Percentiles rank a stretch among this genome's conserved stretches.
These are phyloP conservation scores for Drosophila tani DNA, from an alignment of 1,140 invertebrate species.

Conservation along the genomic window DNA sequence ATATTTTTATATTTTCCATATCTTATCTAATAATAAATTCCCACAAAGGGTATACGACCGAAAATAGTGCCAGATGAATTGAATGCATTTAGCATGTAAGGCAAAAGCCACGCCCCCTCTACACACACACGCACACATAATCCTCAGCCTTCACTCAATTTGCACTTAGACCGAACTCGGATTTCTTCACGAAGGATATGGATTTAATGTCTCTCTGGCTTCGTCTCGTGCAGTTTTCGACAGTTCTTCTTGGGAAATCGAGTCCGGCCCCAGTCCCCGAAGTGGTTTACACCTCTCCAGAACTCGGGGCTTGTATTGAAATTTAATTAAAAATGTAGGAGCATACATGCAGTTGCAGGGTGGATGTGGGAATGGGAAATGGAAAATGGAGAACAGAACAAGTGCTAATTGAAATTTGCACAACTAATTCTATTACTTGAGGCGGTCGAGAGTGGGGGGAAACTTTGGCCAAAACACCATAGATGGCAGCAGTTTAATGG, in stretches of 20 bases:
- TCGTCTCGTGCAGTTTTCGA: not conserved
- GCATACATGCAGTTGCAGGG: conserved; percentile 38
- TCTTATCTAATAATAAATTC: not conserved
- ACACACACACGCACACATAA: not conserved
- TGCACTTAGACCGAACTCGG: conserved; percentile 15
- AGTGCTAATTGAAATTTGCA: conserved; percentile 52
- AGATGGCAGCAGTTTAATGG: conserved; percentile 1
- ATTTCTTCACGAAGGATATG: conserved; percentile 36
- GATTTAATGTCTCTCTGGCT: not conserved
- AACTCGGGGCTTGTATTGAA: conserved; percentile 32
- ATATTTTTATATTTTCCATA: not conserved
- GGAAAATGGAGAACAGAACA: conserved; percentile 16
- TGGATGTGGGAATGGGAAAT: conserved; percentile 15
- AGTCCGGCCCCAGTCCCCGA: conserved; percentile 29
- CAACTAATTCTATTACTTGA: conserved; percentile 19
- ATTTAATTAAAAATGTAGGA: conserved; percentile 64
- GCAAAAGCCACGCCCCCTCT: conserved; percentile 13
- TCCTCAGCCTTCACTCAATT: conserved; percentile 6
- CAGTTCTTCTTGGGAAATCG: conserved; percentile 21
- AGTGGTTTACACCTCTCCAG: conserved; percentile 25
- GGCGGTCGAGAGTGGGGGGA: not conserved
- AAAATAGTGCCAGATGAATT: conserved; percentile 30
- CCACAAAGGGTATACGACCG: not conserved
- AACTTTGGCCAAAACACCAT: conserved; percentile 9
- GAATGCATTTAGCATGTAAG: conserved; percentile 59